Evolutionary conservation across 1,140 invertebrate species (phyloP).

Genomic region (Drosophila insularis): DNA sequence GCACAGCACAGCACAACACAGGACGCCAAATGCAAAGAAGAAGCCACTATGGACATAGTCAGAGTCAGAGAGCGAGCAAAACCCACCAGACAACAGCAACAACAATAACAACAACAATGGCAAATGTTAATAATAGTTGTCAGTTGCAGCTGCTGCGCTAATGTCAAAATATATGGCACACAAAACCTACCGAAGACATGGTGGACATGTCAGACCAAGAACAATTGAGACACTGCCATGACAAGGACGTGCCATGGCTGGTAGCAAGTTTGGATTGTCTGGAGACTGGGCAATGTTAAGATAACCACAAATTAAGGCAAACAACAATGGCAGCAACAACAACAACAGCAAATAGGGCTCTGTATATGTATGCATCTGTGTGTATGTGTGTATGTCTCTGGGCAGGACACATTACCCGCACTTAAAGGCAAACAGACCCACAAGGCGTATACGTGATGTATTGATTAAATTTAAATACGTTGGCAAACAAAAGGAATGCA

Average conservation of each 20-base stretch:
- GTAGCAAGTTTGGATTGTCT: slow-evolving; percentile 21
- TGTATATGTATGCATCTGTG: too few species aligned
- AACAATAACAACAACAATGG: slow-evolving; percentile 10
- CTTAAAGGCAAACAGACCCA: slow-evolving; percentile 24
- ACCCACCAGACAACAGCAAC: slow-evolving; percentile 3
- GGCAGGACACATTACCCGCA: slow-evolving; percentile 14
- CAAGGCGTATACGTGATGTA: slow-evolving; percentile 67
- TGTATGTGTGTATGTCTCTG: too few species aligned
- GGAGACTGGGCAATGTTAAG: slow-evolving; percentile 30
- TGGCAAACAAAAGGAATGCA: slow-evolving; percentile 32
- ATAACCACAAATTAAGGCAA: slow-evolving; percentile 72
- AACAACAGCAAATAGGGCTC: background rate
- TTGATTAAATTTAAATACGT: slow-evolving; percentile 70
- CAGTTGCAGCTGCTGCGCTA: slow-evolving; percentile 62
- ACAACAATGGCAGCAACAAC: slow-evolving; percentile 42
- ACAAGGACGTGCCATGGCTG: slow-evolving; percentile 17
- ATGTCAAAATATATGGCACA: slow-evolving; percentile 37
- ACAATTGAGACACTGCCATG: slow-evolving; percentile 37
- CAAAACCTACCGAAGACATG: slow-evolving; percentile 18
- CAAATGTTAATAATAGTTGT: slow-evolving; percentile 71
- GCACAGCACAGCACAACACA: slow-evolving; percentile 38
- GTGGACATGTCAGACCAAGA: background rate
- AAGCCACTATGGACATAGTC: background rate
- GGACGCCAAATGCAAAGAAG: background rate
- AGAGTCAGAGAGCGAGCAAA: background rate